phyloP scores from a whole-genome alignment of 2,888 invertebrate species.

The Hoplodrina ambigua region DNA sequence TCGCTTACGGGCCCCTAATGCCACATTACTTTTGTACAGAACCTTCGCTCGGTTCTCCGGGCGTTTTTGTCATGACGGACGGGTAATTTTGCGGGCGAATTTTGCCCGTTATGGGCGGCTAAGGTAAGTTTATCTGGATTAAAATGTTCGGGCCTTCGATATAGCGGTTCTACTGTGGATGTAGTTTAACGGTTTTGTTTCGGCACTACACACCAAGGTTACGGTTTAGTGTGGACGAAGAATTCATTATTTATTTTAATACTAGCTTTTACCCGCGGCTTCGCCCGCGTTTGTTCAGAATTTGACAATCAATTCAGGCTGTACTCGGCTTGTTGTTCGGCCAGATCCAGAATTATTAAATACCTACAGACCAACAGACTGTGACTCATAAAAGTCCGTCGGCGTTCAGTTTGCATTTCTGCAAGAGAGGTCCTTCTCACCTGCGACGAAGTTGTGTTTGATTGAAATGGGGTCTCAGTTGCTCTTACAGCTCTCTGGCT shows the following conservation, averaged over 20 bases:
- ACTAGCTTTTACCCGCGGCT: too few species aligned
- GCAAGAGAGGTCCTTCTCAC: too few species aligned
- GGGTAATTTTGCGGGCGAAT: conserved; percentile 66
- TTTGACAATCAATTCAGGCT: too few species aligned
- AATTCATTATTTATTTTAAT: conserved; percentile 47
- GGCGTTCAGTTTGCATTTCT: too few species aligned
- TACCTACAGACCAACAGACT: too few species aligned
- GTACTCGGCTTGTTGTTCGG: too few species aligned
- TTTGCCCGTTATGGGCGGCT: conserved; percentile 60
- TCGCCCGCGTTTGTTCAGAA: too few species aligned
- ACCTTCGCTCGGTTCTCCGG: conserved; percentile 65
- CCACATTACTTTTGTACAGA: conserved; percentile 70
- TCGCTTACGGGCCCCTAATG: conserved; percentile 65
- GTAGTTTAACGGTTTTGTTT: conserved; percentile 45
- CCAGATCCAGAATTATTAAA: too few species aligned
- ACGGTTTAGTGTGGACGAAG: neutral
- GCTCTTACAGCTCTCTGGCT: too few species aligned
- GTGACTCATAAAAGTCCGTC: too few species aligned
- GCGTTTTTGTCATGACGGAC: conserved; percentile 71
- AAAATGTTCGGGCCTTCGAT: conserved; percentile 60
- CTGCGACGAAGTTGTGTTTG: too few species aligned
- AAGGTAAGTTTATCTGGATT: conserved; percentile 66
- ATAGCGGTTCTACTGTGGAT: conserved; percentile 37
- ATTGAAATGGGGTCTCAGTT: too few species aligned
- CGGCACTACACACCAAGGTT: conserved; percentile 20